Percentiles rank a stretch among this genome's conserved stretches.
phyloP scores from a whole-genome alignment of 2,797 vertebrate genomes.

The Poecile montanus region DNA sequence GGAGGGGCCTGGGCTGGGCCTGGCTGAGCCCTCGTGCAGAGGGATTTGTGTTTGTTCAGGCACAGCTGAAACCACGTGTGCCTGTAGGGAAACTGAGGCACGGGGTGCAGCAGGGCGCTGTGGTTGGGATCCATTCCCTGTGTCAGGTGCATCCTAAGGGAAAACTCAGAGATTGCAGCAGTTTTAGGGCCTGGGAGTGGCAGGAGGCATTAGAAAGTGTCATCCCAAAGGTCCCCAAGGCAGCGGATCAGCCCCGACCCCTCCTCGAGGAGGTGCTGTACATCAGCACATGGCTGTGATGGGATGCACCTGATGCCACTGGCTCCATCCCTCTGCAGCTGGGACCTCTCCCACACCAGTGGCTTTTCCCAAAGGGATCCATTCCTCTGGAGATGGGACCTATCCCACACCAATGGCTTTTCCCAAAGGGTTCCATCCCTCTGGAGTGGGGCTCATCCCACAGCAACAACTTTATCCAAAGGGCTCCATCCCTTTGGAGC shows the following conservation, averaged over 20 bases:
- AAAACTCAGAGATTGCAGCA: rapidly evolving
- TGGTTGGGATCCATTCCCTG: neutral
- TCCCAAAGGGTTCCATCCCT: neutral
- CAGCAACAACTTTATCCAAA: no score
- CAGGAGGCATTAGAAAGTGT: rapidly evolving
- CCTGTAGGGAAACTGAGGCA: conserved; percentile 4
- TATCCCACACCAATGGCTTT: rapidly evolving
- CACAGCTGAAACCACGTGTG: neutral
- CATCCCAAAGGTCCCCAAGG: neutral
- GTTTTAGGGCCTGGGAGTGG: neutral
- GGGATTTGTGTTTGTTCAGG: neutral
- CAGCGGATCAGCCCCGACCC: neutral
- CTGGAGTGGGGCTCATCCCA: neutral
- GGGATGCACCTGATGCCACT: rapidly evolving
- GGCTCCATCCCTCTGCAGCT: neutral
- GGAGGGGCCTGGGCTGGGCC: neutral
- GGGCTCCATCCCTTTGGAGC: neutral
- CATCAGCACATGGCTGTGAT: rapidly evolving
- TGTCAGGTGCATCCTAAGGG: neutral
- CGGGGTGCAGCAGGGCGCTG: rapidly evolving
- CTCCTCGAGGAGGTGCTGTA: neutral
- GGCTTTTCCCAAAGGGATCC: neutral
- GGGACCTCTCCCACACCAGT: rapidly evolving
- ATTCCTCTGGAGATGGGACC: neutral
- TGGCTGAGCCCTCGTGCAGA: neutral